Percentiles rank a stretch among this genome's conserved stretches.
Evolutionary conservation across 2,888 invertebrate genomes (phyloP).

Genomic region (Acanthococcus lagerstroemiae): DNA sequence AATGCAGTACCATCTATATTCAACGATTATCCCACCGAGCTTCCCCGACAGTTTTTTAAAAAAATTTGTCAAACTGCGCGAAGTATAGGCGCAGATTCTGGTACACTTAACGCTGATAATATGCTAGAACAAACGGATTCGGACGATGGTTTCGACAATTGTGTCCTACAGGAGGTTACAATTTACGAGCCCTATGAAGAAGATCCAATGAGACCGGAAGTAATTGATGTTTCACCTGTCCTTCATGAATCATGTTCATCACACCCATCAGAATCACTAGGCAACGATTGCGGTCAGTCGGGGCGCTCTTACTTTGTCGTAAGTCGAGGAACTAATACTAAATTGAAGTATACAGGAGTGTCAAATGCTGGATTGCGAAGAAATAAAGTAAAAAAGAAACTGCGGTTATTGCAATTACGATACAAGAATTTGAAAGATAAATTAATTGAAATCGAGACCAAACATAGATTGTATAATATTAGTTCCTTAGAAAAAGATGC

Average conservation of each 20-base stretch:
- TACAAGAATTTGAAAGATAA: background rate
- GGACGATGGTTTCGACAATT: background rate
- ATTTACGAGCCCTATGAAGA: background rate
- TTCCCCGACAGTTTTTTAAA: constrained; percentile 22
- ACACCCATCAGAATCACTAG: background rate
- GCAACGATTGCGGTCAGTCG: background rate
- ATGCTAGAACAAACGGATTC: background rate
- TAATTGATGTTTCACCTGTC: background rate
- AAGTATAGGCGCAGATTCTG: background rate
- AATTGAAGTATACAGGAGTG: constrained; percentile 3
- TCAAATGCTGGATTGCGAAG: constrained; percentile 1
- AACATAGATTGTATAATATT: constrained; percentile 9
- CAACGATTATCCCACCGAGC: constrained; percentile 4
- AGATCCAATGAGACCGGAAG: background rate
- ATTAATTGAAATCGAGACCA: constrained; percentile 4
- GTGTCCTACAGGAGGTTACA: background rate
- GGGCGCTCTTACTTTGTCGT: background rate
- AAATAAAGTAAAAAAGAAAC: constrained; percentile 1
- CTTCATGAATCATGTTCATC: too few species aligned
- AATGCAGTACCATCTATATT: constrained; percentile 19
- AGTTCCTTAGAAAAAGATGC: constrained; percentile 12
- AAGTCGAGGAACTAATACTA: background rate
- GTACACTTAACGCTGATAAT: background rate
- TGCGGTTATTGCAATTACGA: background rate
- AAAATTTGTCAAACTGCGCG: constrained; percentile 9